Conservation (phyloP, 2,888 invertebrate species). For the Diarsia brunnea region DNA sequence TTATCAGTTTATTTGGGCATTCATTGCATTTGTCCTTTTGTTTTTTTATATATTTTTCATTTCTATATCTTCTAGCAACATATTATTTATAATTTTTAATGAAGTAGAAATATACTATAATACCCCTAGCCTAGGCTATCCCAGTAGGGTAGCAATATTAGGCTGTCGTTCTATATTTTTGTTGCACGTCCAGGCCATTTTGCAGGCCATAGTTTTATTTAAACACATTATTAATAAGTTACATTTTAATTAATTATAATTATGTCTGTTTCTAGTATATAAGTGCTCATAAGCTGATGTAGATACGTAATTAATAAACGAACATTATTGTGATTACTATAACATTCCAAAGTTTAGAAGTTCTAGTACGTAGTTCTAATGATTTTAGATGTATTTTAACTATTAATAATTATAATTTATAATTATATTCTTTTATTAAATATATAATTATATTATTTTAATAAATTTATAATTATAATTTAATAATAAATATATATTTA, state of each 20-base stretch:
- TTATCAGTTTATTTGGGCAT: neutral
- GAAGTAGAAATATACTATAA: too few species aligned
- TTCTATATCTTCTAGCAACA: too few species aligned
- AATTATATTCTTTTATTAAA: too few species aligned
- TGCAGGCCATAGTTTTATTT: neutral
- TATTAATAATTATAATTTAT: neutral
- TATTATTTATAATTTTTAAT: too few species aligned
- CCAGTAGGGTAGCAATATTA: neutral
- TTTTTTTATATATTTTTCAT: too few species aligned
- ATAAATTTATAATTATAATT: too few species aligned
- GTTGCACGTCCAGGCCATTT: neutral
- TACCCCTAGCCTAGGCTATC: neutral
- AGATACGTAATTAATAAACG: conserved; percentile 45
- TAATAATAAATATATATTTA: too few species aligned
- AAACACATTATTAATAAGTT: neutral
- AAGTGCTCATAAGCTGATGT: conserved; percentile 41
- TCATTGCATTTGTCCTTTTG: neutral
- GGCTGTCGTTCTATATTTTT: neutral
- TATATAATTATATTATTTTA: too few species aligned
- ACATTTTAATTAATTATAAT: neutral
- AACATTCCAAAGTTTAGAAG: conserved; percentile 74
- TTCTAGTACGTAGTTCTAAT: conserved; percentile 30
- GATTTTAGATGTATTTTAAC: conserved; percentile 11
- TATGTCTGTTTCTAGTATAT: conserved; percentile 22
- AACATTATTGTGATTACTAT: conserved; percentile 66